Evolutionary conservation across 2,797 vertebrate species (phyloP), one percentile per base, ranked within the genome.

Genomic region (Hozukius guyotensis): DNA sequence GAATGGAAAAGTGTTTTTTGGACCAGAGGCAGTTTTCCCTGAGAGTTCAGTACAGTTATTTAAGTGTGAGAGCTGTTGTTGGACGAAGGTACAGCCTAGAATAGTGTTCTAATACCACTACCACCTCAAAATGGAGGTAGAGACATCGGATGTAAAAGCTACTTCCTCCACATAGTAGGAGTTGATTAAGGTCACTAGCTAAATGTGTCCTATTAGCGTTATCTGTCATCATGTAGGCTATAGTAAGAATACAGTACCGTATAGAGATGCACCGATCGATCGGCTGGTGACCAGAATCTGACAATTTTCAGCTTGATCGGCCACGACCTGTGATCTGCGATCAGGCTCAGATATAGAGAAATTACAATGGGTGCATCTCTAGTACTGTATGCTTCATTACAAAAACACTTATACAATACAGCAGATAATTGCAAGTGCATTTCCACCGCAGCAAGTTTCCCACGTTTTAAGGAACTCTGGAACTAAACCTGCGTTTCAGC

Each of bases 11-110:
- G 49, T 4, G 18, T 32, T 49, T 66, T 67, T 80, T 49, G n/a
- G 27, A 64, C 18, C 2, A 0, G 8, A 65, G 74, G 38, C 24
- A 49, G 27, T 75, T 61, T 72, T 68, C 52, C 4, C 63, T 42
- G 42, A 72, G 55, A 75, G 27, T 76, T 76, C 16, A 49, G 29
- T 74, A 16, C n/a, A 79, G 59, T 66, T 81, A 60, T 59, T 34
- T n/a, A 73, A 63, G 31, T 55, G 27, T 16, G n/a, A 77, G 63
- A 63, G 64, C 36, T 69, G 52, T 46, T 80, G 24, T 80, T 0
- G 31, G n/a, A 60, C 5, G n/a, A 34, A 16, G 18, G 66, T n/a
- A 18, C 4, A 65, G 52, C 49, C 12, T 0, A 53, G 20, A 14
- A 71, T 71, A 59, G 29, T 6, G 18, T 27, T 77, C 9, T 46